Evolutionary conservation across 2,113 vertebrate species (phyloP).

Genomic region (Microtus richardsoni): DNA sequence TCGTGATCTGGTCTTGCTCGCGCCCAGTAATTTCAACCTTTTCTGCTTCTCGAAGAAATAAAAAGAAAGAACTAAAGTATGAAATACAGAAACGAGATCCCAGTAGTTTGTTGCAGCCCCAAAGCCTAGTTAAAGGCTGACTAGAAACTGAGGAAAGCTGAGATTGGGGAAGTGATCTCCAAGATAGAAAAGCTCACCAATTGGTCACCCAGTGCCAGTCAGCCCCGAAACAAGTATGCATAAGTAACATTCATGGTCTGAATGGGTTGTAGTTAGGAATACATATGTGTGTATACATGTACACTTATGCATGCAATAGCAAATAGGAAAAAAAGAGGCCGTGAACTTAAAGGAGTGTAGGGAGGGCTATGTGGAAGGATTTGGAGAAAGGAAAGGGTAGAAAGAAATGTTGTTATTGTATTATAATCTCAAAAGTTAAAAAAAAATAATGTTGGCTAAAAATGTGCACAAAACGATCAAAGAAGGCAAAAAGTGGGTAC

Average conservation of each 20-base stretch:
- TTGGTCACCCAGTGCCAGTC: background rate
- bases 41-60: slow-evolving; percentile 60
- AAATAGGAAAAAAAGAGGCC: background rate
- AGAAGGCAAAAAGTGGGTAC: background rate
- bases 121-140: background rate
- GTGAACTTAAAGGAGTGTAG: too few relatives aligned
- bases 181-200: background rate
- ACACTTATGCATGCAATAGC: background rate
- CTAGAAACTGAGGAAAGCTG: background rate
- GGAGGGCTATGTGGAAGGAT: background rate
- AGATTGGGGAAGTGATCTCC: background rate
- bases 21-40: background rate
- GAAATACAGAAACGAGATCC: slow-evolving; percentile 60
- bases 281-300: background rate
- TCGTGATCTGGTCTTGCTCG: too few relatives aligned
- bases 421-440: background rate
- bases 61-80: slow-evolving; percentile 48
- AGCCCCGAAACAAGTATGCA: background rate
- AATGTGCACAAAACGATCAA: slow-evolving; percentile 34
- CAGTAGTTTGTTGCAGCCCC: background rate
- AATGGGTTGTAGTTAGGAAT: background rate
- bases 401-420: background rate
- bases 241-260: background rate
- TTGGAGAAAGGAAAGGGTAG: background rate
- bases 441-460: background rate